Evolutionary conservation across 2,888 invertebrate genomes (phyloP), one percentile per base, ranked within the genome.

Genomic region (Morpho deidamia): DNA sequence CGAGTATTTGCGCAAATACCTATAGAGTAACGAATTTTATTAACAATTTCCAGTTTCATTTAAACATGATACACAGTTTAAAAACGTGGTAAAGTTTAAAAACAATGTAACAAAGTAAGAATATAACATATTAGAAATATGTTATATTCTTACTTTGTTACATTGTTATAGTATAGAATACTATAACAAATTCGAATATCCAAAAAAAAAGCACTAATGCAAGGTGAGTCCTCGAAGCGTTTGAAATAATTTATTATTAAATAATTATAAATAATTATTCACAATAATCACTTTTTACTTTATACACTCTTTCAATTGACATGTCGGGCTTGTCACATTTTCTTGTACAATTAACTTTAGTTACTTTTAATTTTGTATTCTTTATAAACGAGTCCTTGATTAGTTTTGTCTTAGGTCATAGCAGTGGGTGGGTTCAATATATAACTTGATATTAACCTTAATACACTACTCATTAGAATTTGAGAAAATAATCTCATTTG

Each of bases 241-340:
- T 45, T 43, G 48, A 48, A 56, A 56, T 47, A 55, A 49, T 42
- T 52, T 50, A 54, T n/a, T 34, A 39, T 43, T 52, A 54, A 62
- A 46, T 44, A 53, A 62, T 56, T 57, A 58, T 52, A 54, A 62
- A 46, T 44, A 53, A 62, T 56, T 57, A 58, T 59, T 59, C 53
- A 56, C 56, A 61, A 60, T 60, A 62, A 57, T 69, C 73, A 68
- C 69, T 69, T 75, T 78, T 76, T 62, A 78, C 75, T 84, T 78
- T 85, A 78, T 84, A 85, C 85, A 86, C 68, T 81, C 81, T 72
- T 78, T 82, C 83, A 87, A 88, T 88, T 88, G 88, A 88, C 88
- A 82, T 83, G 70, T 84, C 81, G 86, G 88, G 88, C 80, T 74
- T 80, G 78, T 87, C 81, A 70, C 81, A 63, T 63, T 74, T 72